Conservation (phyloP, 2,888 invertebrate genomes). For the Pharmacophagus antenor region DNA sequence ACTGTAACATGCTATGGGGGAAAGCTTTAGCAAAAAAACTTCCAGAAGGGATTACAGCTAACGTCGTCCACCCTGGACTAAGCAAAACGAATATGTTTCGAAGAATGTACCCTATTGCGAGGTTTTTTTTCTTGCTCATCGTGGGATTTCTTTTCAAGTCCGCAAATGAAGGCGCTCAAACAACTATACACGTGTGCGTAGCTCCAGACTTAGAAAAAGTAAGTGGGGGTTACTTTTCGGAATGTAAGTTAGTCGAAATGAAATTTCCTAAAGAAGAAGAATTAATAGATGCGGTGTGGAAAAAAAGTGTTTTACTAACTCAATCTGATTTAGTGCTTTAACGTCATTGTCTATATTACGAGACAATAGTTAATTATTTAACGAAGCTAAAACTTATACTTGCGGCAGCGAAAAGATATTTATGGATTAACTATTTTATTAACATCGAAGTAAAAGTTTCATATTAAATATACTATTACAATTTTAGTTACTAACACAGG, state of each 20-base stretch:
- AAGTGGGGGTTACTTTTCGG: constrained; percentile 87
- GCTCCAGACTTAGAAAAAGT: constrained; percentile 85
- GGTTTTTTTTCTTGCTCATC: constrained; percentile 78
- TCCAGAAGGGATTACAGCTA: constrained; percentile 83
- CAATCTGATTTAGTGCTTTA: neutral
- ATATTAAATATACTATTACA: neutral
- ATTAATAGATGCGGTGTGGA: constrained; percentile 3
- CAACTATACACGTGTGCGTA: constrained; percentile 85
- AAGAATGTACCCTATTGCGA: constrained; percentile 63
- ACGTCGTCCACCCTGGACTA: constrained; percentile 91
- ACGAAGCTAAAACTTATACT: neutral
- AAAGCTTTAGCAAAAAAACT: constrained; percentile 59
- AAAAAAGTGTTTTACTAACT: constrained; percentile 16
- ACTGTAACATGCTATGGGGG: constrained; percentile 60
- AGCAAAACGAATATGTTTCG: constrained; percentile 89
- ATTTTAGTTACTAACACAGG: neutral
- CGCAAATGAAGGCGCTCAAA: constrained; percentile 88
- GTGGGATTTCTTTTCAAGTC: constrained; percentile 84
- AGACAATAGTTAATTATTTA: neutral
- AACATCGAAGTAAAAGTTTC: neutral
- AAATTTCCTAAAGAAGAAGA: constrained; percentile 13
- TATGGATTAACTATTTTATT: neutral
- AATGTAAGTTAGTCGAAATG: constrained; percentile 78
- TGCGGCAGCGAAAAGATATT: neutral
- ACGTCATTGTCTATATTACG: neutral